Evolutionary conservation across 2,113 vertebrate genomes (phyloP), one percentile per base, ranked within the genome.

Genomic region (Pardalotus punctatus): DNA sequence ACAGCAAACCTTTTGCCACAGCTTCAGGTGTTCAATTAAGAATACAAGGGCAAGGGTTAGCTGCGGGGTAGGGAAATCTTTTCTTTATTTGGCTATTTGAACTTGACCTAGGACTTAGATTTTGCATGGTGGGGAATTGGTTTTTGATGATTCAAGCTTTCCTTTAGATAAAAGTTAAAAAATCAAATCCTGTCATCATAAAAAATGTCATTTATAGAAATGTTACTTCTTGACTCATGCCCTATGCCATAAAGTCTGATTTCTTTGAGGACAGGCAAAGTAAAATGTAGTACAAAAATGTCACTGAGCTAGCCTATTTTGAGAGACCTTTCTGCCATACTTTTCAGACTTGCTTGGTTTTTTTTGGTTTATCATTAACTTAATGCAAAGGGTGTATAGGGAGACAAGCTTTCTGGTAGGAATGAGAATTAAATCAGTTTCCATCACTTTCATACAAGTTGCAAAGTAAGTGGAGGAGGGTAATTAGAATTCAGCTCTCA

Each of bases 41-140:
- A 93, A 47, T 21, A 71, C 24, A 79, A 69, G 53, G 60, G 64
- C 80, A 93, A 90, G 38, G 40, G 71, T 66, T 94, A 91, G 51
- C 85, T 93, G 88, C 35, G 17, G 70, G 42, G 42, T 70, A 12
- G 6, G 40, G 54, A 64, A 87, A 74, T 3, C n/a, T 79, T 62
- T 88, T 89, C 66, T 86, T 61, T 86, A 48, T 92, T 96, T 53
- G 43, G 58, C 62, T 96, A 9, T 86, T 93, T 90, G 58, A 88
- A 92, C 45, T 76, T 74, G 47, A 50, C 45, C 70, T 51, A 51
- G 33, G 42, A 43, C 85, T 91, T 86, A 54, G 42, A 50, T 88
- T 91, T 93, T 60, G 38, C 38, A 5, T 67, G 25, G 35, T 35
- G 17, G 56, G 19, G 48, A 88, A 77, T 12, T 54, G 6, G 12